These are phyloP conservation scores for Dolomedes plantarius DNA, from an alignment of 2,888 invertebrate species.

Conservation along the genomic window DNA sequence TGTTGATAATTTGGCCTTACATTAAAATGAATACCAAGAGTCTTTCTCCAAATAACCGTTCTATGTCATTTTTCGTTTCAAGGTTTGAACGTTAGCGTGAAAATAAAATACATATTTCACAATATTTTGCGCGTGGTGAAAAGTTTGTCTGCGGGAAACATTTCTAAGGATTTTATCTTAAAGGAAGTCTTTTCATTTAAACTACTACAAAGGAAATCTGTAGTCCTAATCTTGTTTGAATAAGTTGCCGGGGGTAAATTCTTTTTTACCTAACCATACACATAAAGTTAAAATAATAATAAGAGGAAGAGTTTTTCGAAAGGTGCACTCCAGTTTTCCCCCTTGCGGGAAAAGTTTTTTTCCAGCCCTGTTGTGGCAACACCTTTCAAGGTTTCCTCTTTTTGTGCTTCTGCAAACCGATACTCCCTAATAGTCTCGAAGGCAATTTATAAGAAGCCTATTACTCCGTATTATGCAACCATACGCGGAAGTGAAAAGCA, in stretches of 20 bases:
- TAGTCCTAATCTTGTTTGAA: background rate
- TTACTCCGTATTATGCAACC: conserved; percentile 6
- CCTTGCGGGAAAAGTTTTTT: conserved; percentile 1
- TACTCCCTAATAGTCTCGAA: conserved; percentile 33
- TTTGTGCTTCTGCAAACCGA: background rate
- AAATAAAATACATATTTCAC: too few relatives aligned
- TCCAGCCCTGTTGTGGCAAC: background rate
- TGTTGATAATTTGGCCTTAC: too few relatives aligned
- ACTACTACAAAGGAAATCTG: background rate
- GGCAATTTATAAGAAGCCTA: conserved; percentile 41
- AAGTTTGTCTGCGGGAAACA: too few relatives aligned
- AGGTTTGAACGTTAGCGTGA: too few relatives aligned
- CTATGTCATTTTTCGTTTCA: too few relatives aligned
- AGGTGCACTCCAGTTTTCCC: background rate
- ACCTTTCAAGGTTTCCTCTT: background rate
- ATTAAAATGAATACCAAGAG: too few relatives aligned
- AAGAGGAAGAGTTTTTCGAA: background rate
- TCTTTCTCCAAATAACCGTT: too few relatives aligned
- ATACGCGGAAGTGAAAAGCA: conserved; percentile 52
- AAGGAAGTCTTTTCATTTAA: too few relatives aligned
- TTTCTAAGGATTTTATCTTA: too few relatives aligned
- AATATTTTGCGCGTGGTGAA: too few relatives aligned
- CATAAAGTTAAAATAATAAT: background rate
- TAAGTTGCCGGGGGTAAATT: background rate
- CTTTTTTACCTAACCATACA: background rate